Evolutionary conservation across 2,797 vertebrate genomes (phyloP).

Genomic region (Salarias fasciatus): DNA sequence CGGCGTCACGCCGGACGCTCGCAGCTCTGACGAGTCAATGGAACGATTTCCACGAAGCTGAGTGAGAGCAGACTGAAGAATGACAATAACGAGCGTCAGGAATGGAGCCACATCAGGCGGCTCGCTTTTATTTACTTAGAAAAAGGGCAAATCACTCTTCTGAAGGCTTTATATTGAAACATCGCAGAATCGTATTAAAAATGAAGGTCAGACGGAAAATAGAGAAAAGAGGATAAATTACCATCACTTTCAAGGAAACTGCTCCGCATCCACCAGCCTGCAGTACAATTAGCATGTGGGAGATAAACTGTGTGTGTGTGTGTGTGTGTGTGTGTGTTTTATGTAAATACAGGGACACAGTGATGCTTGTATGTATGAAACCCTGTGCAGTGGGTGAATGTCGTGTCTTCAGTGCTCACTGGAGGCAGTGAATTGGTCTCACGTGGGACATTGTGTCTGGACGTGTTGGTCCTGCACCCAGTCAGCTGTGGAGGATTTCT

Average conservation of each 20-base stretch:
- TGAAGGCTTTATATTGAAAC: conserved; percentile 24
- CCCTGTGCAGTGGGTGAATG: too few relatives aligned
- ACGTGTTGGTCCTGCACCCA: too few relatives aligned
- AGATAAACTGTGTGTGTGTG: too few relatives aligned
- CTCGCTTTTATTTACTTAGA: conserved; percentile 17
- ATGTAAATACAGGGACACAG: too few relatives aligned
- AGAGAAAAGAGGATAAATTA: background rate
- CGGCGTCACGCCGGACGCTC: conserved; percentile 11
- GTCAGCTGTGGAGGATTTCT: too few relatives aligned
- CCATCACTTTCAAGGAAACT: conserved; percentile 12
- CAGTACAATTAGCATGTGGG: too few relatives aligned
- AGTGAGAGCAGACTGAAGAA: too few relatives aligned
- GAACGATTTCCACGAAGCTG: conserved; percentile 26
- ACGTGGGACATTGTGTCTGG: too few relatives aligned
- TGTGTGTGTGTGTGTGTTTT: too few relatives aligned
- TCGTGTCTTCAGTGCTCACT: too few relatives aligned
- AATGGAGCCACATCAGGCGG: conserved; percentile 4
- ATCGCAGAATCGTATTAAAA: conserved; percentile 9
- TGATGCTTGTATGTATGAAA: too few relatives aligned
- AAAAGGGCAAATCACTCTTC: conserved; percentile 14
- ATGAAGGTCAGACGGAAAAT: conserved; percentile 15
- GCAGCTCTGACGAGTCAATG: conserved; percentile 40
- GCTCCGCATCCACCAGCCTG: background rate
- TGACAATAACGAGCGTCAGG: conserved; percentile 1
- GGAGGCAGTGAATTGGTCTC: too few relatives aligned